A percentile compares a stretch with the other conserved stretches of the same genome.
phyloP scores from a whole-genome alignment of 2,113 vertebrate species.

The Tachysurus fulvidraco region DNA sequence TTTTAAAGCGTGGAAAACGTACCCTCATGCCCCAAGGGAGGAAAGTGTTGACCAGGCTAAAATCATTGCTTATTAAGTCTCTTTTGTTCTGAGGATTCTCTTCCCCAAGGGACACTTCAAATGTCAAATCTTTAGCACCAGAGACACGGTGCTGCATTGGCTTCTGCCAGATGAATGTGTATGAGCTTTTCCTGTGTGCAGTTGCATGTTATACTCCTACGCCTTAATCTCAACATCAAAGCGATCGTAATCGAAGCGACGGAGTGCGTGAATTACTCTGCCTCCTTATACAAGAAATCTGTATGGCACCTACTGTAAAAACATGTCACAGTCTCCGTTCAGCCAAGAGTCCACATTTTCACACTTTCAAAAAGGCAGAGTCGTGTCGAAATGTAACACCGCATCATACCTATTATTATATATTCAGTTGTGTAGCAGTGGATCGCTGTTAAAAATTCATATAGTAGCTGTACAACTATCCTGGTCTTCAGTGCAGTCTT shows the following conservation, averaged over 20 bases:
- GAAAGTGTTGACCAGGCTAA: slow-evolving; percentile 37
- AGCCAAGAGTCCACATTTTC: not conserved
- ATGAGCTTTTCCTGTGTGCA: not conserved
- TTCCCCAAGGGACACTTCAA: slow-evolving; percentile 40
- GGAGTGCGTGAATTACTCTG: not conserved
- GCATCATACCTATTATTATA: not conserved
- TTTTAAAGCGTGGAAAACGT: not conserved
- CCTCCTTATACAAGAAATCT: not conserved
- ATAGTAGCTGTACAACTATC: not conserved
- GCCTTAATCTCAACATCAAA: slow-evolving; percentile 2
- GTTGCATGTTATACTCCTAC: not conserved
- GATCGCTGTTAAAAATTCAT: not conserved
- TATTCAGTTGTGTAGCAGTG: not conserved
- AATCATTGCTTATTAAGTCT: slow-evolving; percentile 44
- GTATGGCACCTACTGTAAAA: not conserved
- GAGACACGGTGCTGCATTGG: not conserved
- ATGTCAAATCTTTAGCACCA: slow-evolving; percentile 31
- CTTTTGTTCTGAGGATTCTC: slow-evolving; percentile 19
- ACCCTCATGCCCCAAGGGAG: slow-evolving; percentile 13
- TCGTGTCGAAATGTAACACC: not conserved
- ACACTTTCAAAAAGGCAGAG: not conserved
- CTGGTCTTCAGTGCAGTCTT: not conserved
- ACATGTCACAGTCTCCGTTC: not conserved
- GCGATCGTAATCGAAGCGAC: slow-evolving; percentile 6
- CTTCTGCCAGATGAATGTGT: slow-evolving; percentile 1